Percentiles rank a stretch among this genome's conserved stretches.
Conservation (phyloP, 1,140 invertebrate species). For the Conus betulinus region DNA sequence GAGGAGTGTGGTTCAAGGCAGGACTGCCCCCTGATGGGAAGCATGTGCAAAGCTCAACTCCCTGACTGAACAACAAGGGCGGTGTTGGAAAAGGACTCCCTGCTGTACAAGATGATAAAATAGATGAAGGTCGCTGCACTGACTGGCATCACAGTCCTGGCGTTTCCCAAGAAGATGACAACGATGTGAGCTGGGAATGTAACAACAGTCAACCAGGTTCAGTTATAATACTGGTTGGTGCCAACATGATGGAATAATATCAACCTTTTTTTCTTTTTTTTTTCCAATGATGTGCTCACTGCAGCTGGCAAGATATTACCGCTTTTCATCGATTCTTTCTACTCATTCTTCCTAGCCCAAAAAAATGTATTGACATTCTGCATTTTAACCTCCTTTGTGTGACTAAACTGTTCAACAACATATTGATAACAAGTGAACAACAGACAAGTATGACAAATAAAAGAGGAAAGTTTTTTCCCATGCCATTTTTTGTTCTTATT, state of each 20-base stretch:
- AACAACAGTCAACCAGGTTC: not conserved
- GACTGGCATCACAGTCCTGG: not conserved
- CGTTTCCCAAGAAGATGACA: not conserved
- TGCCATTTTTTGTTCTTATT: constrained; percentile 3
- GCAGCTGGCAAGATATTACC: not conserved
- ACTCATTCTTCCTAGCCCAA: too few species aligned
- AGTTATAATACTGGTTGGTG: not conserved
- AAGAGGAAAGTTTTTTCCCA: not conserved
- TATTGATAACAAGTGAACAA: not conserved
- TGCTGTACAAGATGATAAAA: not conserved
- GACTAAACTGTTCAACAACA: not conserved
- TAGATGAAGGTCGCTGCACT: not conserved
- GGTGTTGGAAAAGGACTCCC: not conserved
- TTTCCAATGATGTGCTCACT: not conserved
- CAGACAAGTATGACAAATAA: not conserved
- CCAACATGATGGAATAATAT: not conserved
- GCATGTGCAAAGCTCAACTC: not conserved
- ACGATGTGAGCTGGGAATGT: not conserved
- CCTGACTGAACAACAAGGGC: constrained; percentile 1
- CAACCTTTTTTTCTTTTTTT: not conserved
- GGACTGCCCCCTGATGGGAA: not conserved
- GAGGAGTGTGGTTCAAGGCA: not conserved
- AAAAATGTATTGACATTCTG: not conserved
- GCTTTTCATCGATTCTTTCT: too few species aligned
- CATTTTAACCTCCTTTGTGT: not conserved